Evolutionary conservation across 2,797 vertebrate species (phyloP), one percentile per base, ranked within the genome.

Genomic region (Tamandua tetradactyla): DNA sequence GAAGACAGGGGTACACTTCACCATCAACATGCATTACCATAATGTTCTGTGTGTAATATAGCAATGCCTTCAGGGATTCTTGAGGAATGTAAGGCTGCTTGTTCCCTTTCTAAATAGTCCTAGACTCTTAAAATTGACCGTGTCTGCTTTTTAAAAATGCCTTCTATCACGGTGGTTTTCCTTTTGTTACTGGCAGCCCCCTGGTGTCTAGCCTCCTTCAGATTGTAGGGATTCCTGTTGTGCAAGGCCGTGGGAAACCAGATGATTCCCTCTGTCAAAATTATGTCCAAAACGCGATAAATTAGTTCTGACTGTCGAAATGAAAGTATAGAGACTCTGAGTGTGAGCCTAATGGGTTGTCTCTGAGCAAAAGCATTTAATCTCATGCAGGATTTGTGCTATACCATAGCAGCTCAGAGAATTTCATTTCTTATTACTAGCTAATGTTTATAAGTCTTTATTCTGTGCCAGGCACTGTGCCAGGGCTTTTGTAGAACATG

Each of bases 61-160:
- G 64, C 44, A 44, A 57, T 74, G 93, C 74, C 91, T 95, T 82
- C 23, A 40, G 81, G 95, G 85, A 84, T 64, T 40, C 32, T n/a
- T 32, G 44, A 44, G 74, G 89, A 85, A 32, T 40, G 15, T n/a
- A 23, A 69, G 57, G 81, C 74, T 79, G 23, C 64, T 42, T 49
- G 80, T 84, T 42, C 47, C 57, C 42, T 78, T 87, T 62, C 76
- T 75, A 10, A 61, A 81, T 52, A 27, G 40, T 4, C 57, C 69
- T n/a, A 42, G 35, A 44, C 64, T 83, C 75, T 57, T 30, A 11
- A 62, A 10, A 30, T 2, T 2, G 44, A 88, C 57, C 74, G 7
- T 17, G 32, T 23, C 71, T 23, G 89, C 61, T 76, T 85, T 88
- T 87, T n/a, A 87, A 42, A 32, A 15, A 18, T 35, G 42, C n/a